phyloP scores from a whole-genome alignment of 2,113 vertebrate species.

The Odobenus rosmarus region DNA sequence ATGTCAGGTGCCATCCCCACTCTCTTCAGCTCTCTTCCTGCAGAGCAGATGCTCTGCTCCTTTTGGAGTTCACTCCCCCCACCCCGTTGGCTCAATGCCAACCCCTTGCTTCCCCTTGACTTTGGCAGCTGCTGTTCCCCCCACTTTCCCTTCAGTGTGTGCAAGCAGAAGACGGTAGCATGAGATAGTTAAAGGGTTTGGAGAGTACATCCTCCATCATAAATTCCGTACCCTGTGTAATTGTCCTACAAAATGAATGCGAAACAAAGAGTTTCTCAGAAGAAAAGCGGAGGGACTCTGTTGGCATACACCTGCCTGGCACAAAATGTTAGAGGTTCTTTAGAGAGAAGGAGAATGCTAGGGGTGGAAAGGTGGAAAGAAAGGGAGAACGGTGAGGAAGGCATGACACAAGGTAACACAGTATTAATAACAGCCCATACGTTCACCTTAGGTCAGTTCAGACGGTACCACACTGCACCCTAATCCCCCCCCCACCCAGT shows the following conservation, averaged over 20 bases:
- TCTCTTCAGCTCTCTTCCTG: too few relatives aligned
- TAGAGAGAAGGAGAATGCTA: neutral
- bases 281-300: neutral
- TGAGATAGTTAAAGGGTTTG: too few relatives aligned
- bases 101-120: neutral
- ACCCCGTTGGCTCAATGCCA: too few relatives aligned
- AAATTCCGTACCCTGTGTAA: neutral
- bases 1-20: too few relatives aligned
- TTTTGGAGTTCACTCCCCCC: too few relatives aligned
- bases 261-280: neutral
- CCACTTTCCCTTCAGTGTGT: neutral
- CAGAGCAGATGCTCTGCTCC: too few relatives aligned
- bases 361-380: neutral
- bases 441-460: neutral
- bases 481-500: neutral
- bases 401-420: neutral
- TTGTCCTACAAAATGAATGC: neutral
- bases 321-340: neutral
- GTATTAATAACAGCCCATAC: neutral
- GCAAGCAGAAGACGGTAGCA: too few relatives aligned
- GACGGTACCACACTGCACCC: neutral
- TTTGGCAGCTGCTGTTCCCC: neutral
- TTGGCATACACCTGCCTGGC: neutral
- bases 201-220: neutral
- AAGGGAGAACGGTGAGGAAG: neutral